Evolutionary conservation across 2,797 vertebrate species (phyloP).

Genomic region (Melopsittacus undulatus): DNA sequence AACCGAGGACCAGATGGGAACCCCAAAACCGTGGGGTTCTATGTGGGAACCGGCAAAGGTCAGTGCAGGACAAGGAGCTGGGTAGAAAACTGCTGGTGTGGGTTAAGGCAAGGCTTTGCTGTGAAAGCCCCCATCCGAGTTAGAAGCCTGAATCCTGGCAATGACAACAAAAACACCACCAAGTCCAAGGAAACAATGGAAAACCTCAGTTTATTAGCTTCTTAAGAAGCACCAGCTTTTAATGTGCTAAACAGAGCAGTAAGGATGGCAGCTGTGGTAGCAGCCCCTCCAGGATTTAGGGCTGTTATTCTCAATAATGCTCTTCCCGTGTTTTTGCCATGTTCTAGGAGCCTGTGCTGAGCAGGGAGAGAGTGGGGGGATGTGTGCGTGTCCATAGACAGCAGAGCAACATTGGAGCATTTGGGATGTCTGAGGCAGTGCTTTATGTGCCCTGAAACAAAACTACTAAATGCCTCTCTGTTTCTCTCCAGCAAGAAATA

Average conservation of each 20-base stretch:
- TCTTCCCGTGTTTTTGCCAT: rapidly evolving
- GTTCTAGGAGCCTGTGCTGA: not conserved
- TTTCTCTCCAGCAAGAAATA: constrained; percentile 68
- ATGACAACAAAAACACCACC: not conserved
- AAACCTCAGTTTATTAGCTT: not conserved
- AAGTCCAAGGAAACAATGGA: not conserved
- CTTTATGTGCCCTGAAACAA: not conserved
- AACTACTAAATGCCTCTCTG: not conserved
- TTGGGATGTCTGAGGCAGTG: not conserved
- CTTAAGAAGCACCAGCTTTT: not conserved
- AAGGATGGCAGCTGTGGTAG: not conserved
- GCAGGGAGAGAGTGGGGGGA: not conserved
- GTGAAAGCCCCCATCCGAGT: not conserved
- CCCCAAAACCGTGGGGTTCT: constrained; percentile 86
- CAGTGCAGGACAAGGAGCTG: not conserved
- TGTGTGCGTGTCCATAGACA: not conserved
- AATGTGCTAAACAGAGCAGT: not conserved
- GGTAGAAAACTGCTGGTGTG: not conserved
- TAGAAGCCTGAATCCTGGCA: not conserved
- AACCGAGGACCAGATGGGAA: constrained; percentile 86
- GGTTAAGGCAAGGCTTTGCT: not conserved
- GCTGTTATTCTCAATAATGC: not conserved
- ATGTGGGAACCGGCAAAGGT: constrained; percentile 79
- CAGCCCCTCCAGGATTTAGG: not conserved
- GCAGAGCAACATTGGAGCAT: not conserved